Evolutionary conservation across 1,140 invertebrate species (phyloP).

Genomic region (Plutomurus gul): DNA sequence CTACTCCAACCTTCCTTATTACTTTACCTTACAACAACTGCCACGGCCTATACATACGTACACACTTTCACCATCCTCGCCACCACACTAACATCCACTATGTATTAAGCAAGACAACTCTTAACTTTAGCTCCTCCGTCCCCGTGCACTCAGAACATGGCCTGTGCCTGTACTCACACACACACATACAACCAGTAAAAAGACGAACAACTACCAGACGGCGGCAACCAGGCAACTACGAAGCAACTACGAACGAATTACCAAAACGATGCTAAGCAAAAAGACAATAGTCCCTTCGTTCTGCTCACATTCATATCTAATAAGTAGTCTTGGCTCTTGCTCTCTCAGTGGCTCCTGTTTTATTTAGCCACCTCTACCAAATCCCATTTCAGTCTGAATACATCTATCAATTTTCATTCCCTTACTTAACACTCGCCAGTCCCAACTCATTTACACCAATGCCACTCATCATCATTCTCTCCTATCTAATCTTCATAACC

Average conservation of each 20-base stretch:
- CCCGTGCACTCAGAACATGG: background rate
- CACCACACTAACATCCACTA: too few relatives aligned
- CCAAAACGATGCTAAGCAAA: background rate
- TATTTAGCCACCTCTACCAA: background rate
- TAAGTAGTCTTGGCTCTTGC: background rate
- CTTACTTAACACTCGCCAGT: background rate
- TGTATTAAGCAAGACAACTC: background rate
- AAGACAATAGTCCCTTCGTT: slow-evolving; percentile 8
- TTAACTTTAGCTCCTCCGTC: background rate
- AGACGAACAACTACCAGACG: too few relatives aligned
- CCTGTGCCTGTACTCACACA: background rate
- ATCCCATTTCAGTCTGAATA: background rate
- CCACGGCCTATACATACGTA: too few relatives aligned
- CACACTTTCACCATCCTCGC: slow-evolving; percentile 25
- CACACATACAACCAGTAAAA: background rate
- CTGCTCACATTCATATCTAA: slow-evolving; percentile 4
- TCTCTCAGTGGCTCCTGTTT: background rate
- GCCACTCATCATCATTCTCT: slow-evolving; percentile 13
- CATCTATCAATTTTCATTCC: slow-evolving; percentile 25
- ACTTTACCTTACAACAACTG: too few relatives aligned
- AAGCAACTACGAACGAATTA: background rate
- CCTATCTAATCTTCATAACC: slow-evolving; percentile 21
- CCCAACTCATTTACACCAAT: slow-evolving; percentile 23
- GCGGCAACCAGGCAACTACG: background rate
- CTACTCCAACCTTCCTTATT: slow-evolving; percentile 18